Conservation (phyloP, 2,797 vertebrate genomes). For the Pempheris klunzingeri region DNA sequence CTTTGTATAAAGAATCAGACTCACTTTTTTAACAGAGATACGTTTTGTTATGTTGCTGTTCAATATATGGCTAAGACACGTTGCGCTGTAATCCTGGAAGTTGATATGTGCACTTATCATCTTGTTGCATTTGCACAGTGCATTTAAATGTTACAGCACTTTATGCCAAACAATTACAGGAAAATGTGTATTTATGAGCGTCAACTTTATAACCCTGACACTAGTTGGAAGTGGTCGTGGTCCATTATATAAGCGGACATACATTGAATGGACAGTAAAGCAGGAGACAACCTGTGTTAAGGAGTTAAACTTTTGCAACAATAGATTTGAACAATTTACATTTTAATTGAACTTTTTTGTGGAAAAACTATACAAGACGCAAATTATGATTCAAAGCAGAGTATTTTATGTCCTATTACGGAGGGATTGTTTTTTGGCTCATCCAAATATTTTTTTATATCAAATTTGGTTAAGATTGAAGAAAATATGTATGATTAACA, state of each 20-base stretch:
- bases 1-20: slow-evolving; percentile 26
- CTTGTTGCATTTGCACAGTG: background rate
- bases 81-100: background rate
- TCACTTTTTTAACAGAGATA: slow-evolving; percentile 1
- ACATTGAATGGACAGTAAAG: slow-evolving; percentile 2
- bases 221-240: background rate
- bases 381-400: no score
- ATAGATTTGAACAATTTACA: no score
- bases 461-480: background rate
- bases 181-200: background rate
- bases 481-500: background rate
- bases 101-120: background rate
- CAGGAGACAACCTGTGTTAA: background rate
- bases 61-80: background rate
- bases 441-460: background rate
- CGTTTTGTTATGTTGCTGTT: background rate
- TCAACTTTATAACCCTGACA: background rate
- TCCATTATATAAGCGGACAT: no score
- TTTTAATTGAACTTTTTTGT: no score
- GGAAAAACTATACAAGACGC: background rate
- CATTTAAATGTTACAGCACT: background rate
- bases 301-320: background rate
- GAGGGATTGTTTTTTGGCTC: background rate
- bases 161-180: background rate
- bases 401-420: background rate